Conservation (phyloP, 2,888 invertebrate species). For the Eupithecia dodoneata region DNA sequence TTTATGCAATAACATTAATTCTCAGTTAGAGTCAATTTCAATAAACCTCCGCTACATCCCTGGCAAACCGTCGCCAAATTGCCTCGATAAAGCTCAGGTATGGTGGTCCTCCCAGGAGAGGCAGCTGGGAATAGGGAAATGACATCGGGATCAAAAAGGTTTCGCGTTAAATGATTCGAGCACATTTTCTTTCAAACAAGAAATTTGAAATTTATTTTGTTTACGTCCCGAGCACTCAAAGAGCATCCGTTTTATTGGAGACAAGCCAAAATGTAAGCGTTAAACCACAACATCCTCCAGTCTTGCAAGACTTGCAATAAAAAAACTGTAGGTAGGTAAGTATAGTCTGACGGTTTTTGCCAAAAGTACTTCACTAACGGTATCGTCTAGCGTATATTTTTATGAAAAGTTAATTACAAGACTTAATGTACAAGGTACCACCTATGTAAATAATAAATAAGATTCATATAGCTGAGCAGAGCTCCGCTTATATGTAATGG, state of each 20-base stretch:
- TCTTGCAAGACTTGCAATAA: constrained; percentile 1
- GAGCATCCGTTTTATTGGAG: constrained; percentile 17
- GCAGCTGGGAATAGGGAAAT: constrained; percentile 32
- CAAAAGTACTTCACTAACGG: not conserved
- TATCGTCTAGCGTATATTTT: not conserved
- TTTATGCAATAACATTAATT: constrained; percentile 42
- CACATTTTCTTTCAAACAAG: constrained; percentile 8
- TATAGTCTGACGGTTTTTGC: not conserved
- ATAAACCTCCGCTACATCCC: constrained; percentile 37
- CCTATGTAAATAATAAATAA: not conserved
- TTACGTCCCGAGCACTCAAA: constrained; percentile 5
- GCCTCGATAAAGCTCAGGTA: constrained; percentile 41
- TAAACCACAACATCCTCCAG: constrained; percentile 28
- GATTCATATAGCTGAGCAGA: not conserved
- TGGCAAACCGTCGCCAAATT: constrained; percentile 29
- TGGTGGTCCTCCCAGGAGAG: constrained; percentile 37
- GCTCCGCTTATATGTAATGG: constrained; percentile 13
- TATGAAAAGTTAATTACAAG: not conserved
- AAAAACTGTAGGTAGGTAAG: not conserved
- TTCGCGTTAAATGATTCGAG: constrained; percentile 31
- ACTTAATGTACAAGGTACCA: not conserved
- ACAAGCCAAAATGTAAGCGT: constrained; percentile 16
- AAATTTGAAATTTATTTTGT: constrained; percentile 6
- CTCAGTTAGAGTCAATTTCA: constrained; percentile 23
- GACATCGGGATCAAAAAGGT: constrained; percentile 31